Conservation (phyloP, 2,888 invertebrate species). For the Tachina fera region DNA sequence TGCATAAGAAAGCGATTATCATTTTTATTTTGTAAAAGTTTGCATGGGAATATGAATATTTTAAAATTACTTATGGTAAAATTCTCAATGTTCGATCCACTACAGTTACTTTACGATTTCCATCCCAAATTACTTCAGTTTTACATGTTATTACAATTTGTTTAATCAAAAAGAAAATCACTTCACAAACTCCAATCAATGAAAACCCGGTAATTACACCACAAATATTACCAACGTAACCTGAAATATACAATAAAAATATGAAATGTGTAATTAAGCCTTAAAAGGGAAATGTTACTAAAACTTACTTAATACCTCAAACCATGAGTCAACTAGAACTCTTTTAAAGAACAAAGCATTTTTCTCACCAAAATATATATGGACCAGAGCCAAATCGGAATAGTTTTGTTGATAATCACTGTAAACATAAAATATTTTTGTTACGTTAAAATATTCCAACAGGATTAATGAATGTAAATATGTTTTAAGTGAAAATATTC, state of each 20-base stretch:
- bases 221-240: conserved; percentile 87
- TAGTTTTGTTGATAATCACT: conserved; percentile 49
- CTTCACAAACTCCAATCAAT: conserved; percentile 85
- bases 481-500: too few relatives aligned
- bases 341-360: conserved; percentile 77
- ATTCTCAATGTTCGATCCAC: conserved; percentile 51
- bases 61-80: conserved; percentile 57
- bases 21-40: too few relatives aligned
- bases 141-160: conserved; percentile 80
- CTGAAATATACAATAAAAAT: conserved; percentile 82
- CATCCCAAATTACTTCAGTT: conserved; percentile 73
- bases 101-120: conserved; percentile 27
- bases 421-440: not conserved
- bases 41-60: not conserved
- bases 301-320: conserved; percentile 86
- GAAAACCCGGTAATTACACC: conserved; percentile 87
- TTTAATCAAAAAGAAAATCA: conserved; percentile 85
- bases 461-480: too few relatives aligned
- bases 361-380: conserved; percentile 77
- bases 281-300: not conserved
- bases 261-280: not conserved
- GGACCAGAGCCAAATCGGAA: conserved; percentile 72
- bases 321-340: conserved; percentile 84
- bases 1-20: too few relatives aligned
- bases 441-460: too few relatives aligned